Base-by-base conservation (phyloP, 2,113 vertebrate species). In the Neogobius melanostomus region DNA sequence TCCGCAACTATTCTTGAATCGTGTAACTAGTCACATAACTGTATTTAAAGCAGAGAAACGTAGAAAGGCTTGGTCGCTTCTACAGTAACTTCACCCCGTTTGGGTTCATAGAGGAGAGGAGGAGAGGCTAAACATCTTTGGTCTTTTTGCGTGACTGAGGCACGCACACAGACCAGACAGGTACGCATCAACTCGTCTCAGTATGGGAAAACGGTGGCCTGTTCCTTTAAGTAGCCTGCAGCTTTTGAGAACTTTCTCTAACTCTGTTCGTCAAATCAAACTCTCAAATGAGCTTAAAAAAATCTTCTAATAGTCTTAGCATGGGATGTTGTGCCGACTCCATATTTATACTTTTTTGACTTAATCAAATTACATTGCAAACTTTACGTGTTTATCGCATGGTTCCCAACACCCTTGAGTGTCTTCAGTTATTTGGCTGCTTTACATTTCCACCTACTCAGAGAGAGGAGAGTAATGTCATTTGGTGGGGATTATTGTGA, bases 401-500 rank as follows among this genome's bases (percentile, higher is more conserved):
- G 82, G 71, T 90, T 92, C 87, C 86, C 83, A 81, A 89, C 80
- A 85, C 89, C 91, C 90, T 88, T 80, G 88, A 91, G 90, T 91
- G 92, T 92, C 90, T 91, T 89, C 83, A 88, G 88, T 85, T 87
- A 91, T 91, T 93, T 93, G 91, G 91, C 92, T 91, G 84, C 72
- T 85, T 88, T 88, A 71, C 85, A 89, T 88, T 83, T 42, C 90
- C 92, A 92, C 92, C 92, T 93, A 93, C 91, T 92, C 89, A 90
- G 85, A 90, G 85, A 90, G 85, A 90, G 83, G 85, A 90, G 85
- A 88, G 87, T 89, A 91, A 92, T 92, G 93, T 93, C 90, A 92
- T 93, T 94, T 92, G 71, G 91, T 91, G 87, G 91, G 91, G 91
- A 92, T 92, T 93, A 93, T 88, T 88, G 87, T 81, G 89, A 87